Evolutionary conservation across 2,888 invertebrate species (phyloP), one percentile per base, ranked within the genome.

Genomic region (Cheilosia impressa): DNA sequence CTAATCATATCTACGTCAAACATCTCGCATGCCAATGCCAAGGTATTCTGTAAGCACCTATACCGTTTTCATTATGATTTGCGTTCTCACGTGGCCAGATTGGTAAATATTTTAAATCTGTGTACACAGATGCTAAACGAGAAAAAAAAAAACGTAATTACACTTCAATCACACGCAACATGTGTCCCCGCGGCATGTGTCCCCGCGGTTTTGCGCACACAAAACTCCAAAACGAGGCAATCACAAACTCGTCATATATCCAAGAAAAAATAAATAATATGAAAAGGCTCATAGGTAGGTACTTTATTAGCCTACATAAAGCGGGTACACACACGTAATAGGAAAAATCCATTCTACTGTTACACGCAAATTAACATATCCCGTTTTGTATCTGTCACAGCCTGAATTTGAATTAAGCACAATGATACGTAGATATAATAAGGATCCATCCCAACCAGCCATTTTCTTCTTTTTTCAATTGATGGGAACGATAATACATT

Each of bases 151-250:
- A 47, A 72, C 22, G 1, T 68, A 60, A 60, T 52, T 68, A 60
- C 66, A 76, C 52, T 68, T 76, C 76, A 76, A 76, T 76, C 68
- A 68, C 76, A 76, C 66, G 76, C 76, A 76, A 76, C 76, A 76
- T 68, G 68, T 76, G 66, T 53, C 76, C 52, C 24, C 50, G 6
- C 7, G 38, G 38, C 43, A 76, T 68, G 68, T 76, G 66, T 53
- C 76, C 52, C 24, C 50, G 6, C 7, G 38, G 38, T 45, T 43
- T 41, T 43, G 7, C 43, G 43, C 22, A 34, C 34, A 13, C 45
- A 65, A n/a, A 47, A 43, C 38, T 24, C 47, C 38, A 17, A 27
- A 75, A 55, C 38, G 34, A 47, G 55, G 55, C 47, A 65, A 75
- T 65, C 66, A 41, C 38, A 58, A 52, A 58, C 58, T 66, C 58